Conservation (phyloP, 92 coral and sea anemone species). For the Hydrozoanthus gracilis region DNA sequence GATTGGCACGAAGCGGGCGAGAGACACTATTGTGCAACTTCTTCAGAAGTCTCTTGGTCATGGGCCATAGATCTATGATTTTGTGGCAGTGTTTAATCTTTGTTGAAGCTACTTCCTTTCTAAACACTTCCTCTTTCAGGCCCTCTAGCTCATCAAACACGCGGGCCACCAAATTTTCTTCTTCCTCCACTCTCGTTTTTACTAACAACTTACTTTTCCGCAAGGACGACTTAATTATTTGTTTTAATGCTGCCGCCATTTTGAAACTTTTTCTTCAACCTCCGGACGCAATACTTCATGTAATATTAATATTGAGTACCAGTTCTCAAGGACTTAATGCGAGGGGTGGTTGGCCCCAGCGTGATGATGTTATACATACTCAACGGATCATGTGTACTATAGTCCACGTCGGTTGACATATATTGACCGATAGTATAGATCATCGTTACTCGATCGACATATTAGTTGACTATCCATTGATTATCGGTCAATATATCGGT, state of each 20-base stretch:
- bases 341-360: slow-evolving; percentile 9
- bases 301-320: slow-evolving; percentile 25
- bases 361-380: too few relatives aligned
- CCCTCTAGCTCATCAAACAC: background rate
- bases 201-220: background rate
- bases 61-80: background rate
- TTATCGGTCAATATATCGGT: too few relatives aligned
- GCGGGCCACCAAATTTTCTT: background rate
- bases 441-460: too few relatives aligned
- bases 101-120: background rate
- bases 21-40: background rate
- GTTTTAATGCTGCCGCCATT: slow-evolving; percentile 10
- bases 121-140: background rate
- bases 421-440: too few relatives aligned
- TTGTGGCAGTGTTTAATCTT: background rate
- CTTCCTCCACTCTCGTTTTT: background rate
- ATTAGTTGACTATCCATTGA: too few relatives aligned
- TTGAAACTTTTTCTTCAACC: background rate
- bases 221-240: background rate
- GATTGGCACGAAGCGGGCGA: background rate
- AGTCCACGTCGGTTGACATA: too few relatives aligned
- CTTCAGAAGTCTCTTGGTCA: background rate
- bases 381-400: too few relatives aligned
- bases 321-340: slow-evolving; percentile 1
- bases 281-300: slow-evolving; percentile 17